Base-by-base conservation (phyloP, 2,888 invertebrate genomes). In the Tinea trinotella region DNA sequence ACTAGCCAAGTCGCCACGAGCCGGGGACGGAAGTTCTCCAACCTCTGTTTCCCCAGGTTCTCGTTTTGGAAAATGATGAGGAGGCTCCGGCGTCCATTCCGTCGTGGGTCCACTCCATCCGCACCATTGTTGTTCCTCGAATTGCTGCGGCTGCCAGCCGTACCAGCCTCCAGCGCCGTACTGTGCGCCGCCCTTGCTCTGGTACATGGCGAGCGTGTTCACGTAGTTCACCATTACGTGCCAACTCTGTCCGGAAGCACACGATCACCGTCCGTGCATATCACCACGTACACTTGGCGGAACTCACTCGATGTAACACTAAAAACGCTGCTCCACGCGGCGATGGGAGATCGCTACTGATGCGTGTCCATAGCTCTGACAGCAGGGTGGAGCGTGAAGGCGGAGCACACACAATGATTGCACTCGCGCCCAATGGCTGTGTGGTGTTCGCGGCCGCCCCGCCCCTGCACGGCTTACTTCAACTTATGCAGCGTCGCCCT, bases 181-280 rank as follows among this genome's bases (percentile, higher is more conserved):
- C 74, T 85, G 84, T 63, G 79, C 76, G 66, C 76, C 79, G 69
- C 84, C 88, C 71, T 90, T 91, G 74, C 90, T 90, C 70, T 90
- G 87, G 77, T 91, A 91, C 82, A 90, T 88, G 74, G 90, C 87
- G 67, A 90, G 79, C 74, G 90, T 87, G 77, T 90, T 89, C 66
- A 90, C 92, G 76, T 92, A 93, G 62, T 91, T 91, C 81, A 93
- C 92, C 93, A 93, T 92, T 30, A 60, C 61, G 71, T 76, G 56
- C 56, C 30, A 30, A 30, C 46, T 34, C 52, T 35, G 53, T 53
- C 53, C 53, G 17, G 3, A 71, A 71, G 79, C 82, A 7, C 52
- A 22, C 53, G 34, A 40, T 20, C 53, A 20, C 36, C 36, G 30
- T 9, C 35, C 17, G 35, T 22, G 15, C 22, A 52, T 30, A 15